Percentiles rank a stretch among this genome's conserved stretches.
Conservation (phyloP, 2,113 vertebrate species). For the Antennarius striatus region DNA sequence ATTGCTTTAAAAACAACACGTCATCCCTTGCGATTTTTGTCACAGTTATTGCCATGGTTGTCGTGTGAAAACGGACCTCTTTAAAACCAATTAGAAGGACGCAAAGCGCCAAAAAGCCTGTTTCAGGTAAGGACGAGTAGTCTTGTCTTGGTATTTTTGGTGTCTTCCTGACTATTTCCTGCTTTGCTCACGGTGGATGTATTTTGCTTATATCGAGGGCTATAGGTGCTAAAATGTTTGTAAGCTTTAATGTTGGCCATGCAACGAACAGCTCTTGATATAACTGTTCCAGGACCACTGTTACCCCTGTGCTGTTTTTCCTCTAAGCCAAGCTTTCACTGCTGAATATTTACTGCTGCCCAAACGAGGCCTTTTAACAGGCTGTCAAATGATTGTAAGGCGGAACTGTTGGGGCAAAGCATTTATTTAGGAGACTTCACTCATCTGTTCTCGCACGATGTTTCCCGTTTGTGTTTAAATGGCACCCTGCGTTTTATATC, state of each 20-base stretch:
- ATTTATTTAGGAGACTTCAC: not conserved
- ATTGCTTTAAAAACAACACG: slow-evolving; percentile 44
- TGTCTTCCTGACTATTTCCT: slow-evolving; percentile 50
- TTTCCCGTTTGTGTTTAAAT: slow-evolving; percentile 23
- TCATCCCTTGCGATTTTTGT: slow-evolving; percentile 35
- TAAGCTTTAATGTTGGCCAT: not conserved
- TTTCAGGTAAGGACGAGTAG: slow-evolving; percentile 73
- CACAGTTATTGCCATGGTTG: slow-evolving; percentile 61
- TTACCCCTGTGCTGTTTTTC: slow-evolving; percentile 24
- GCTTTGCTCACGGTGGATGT: slow-evolving; percentile 21
- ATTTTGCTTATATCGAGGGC: slow-evolving; percentile 1
- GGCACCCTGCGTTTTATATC: slow-evolving; percentile 1
- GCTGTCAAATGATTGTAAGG: slow-evolving; percentile 49
- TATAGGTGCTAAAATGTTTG: not conserved
- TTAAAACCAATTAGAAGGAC: slow-evolving; percentile 45
- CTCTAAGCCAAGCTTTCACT: slow-evolving; percentile 3
- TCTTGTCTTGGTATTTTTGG: slow-evolving; percentile 55
- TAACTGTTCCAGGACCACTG: slow-evolving; percentile 32
- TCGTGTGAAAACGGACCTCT: slow-evolving; percentile 63
- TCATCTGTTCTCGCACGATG: not conserved
- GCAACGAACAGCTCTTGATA: slow-evolving; percentile 15
- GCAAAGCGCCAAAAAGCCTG: slow-evolving; percentile 43
- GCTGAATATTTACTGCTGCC: slow-evolving; percentile 36
- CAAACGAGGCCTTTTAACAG: slow-evolving; percentile 58
- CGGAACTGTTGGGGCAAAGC: slow-evolving; percentile 34